phyloP scores from a whole-genome alignment of 2,888 invertebrate species.

The Agrochola litura region DNA sequence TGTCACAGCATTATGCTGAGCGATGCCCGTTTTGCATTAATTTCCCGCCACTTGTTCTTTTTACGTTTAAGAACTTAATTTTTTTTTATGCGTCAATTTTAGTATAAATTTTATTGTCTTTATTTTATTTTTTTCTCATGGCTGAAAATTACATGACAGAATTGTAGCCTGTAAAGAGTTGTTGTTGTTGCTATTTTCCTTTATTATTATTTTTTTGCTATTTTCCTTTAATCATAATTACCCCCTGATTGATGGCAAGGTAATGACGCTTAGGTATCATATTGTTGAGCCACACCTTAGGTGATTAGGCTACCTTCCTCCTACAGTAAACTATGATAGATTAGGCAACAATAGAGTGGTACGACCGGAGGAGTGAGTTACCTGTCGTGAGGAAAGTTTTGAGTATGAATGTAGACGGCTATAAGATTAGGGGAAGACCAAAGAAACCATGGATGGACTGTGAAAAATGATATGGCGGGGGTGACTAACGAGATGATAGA shows the following conservation, averaged over 20 bases:
- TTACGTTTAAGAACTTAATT: background rate
- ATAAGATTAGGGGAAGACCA: too few relatives aligned
- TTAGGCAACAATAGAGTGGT: background rate
- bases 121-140: background rate
- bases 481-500: too few relatives aligned
- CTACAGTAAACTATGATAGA: constrained; percentile 5
- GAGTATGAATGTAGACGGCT: too few relatives aligned
- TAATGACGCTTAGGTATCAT: background rate
- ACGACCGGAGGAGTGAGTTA: background rate
- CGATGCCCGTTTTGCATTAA: background rate
- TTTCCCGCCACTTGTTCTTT: background rate
- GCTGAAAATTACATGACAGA: background rate
- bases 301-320: background rate
- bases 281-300: background rate
- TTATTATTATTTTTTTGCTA: too few relatives aligned
- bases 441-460: too few relatives aligned
- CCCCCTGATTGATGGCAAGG: background rate
- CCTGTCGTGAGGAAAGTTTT: background rate
- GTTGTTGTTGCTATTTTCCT: background rate
- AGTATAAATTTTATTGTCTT: background rate
- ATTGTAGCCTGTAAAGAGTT: background rate
- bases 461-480: too few relatives aligned
- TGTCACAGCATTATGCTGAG: background rate
- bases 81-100: background rate
- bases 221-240: background rate